Evolutionary conservation across 35 echinoderm and acorn worm species (phyloP), one percentile per base, ranked within the genome.

Genomic region (Heliocidaris erythrogramma): DNA sequence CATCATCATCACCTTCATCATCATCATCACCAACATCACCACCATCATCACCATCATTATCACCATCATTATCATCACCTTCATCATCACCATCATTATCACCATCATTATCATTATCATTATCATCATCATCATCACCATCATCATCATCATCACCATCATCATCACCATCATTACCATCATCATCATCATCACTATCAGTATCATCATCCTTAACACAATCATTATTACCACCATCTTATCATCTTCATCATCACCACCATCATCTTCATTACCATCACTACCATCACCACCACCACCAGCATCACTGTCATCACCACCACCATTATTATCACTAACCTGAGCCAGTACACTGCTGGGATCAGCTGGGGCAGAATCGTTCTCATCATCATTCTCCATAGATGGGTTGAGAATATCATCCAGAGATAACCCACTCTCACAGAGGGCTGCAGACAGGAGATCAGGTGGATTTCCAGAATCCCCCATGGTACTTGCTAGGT

Each of bases 401-500:
- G 48, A 48, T 42, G 94, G 96, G 30, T 96, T 96, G n/a, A 93
- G 59, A 49, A 94, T 94, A 88, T 98, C 97, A 85, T 98, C 97
- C 48, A 98, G 90, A 7, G 97, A 95, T 10, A 98, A 85, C 85
- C 96, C 97, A 60, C 97, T 98, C 94, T 98, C 95, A 92, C 94
- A 97, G 53, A 98, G 90, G 85, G 96, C 97, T 61, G 97, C 97
- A 52, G 96, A 94, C 49, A 98, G 60, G 49, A 98, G 91, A 78
- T 98, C 97, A 18, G 93, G 95, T 47, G 86, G 93, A 35, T 94
- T 93, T 24, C 56, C 93, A 30, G 93, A 52, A n/a, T 85, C 85
- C 10, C 92, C 95, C 48, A 94, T 96, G 78, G 65, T 7, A 27
- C 21, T 78, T 60, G 49, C 84, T 49, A 48, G 9, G 18, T 4